Conservation (phyloP, 2,888 invertebrate species). For the Caenorhabditis afra region DNA sequence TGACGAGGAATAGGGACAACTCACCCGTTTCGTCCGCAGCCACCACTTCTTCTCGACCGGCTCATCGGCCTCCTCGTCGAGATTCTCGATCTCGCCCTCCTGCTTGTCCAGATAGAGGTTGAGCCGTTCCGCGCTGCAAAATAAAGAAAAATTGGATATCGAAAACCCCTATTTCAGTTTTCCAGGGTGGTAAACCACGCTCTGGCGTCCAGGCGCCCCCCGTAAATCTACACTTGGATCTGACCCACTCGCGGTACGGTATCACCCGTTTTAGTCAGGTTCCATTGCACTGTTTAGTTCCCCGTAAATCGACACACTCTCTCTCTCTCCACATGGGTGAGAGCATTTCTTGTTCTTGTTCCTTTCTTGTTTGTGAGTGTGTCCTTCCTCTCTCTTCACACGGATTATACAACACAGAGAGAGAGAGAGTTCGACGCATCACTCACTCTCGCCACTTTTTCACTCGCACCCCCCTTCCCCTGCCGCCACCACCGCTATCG, state of each 20-base stretch:
- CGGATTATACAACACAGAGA: background rate
- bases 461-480: background rate
- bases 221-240: too few relatives aligned
- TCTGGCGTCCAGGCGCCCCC: too few relatives aligned
- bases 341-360: constrained; percentile 22
- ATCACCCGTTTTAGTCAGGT: too few relatives aligned
- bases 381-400: constrained; percentile 18
- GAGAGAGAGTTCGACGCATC: constrained; percentile 51
- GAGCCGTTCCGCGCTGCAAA: constrained; percentile 80
- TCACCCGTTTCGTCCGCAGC: constrained; percentile 71
- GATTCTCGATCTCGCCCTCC: constrained; percentile 69
- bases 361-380: constrained; percentile 18
- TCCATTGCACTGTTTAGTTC: too few relatives aligned
- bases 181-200: too few relatives aligned
- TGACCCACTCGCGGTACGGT: too few relatives aligned
- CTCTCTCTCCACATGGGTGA: too few relatives aligned
- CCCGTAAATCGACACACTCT: too few relatives aligned
- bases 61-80: constrained; percentile 66
- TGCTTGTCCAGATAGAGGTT: constrained; percentile 79
- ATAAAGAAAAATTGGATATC: background rate
- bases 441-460: constrained; percentile 58
- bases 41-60: constrained; percentile 66
- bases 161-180: background rate
- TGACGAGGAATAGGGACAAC: too few relatives aligned
- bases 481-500: too few relatives aligned